phyloP scores from a whole-genome alignment of 2,797 vertebrate genomes.

The Potorous gilbertii region DNA sequence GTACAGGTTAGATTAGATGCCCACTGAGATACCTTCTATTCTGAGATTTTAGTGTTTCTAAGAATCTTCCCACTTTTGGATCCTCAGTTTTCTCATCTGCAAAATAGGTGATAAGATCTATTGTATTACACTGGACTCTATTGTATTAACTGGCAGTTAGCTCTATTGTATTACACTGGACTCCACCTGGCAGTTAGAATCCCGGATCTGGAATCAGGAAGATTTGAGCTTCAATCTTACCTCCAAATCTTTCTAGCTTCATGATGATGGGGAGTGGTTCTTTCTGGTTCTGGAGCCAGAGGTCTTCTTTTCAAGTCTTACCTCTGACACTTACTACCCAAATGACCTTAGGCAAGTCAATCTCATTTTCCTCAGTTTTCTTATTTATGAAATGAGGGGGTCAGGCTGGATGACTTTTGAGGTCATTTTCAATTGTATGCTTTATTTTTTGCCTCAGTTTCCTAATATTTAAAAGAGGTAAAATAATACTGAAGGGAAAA shows the following conservation, averaged over 20 bases:
- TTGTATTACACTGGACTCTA: background rate
- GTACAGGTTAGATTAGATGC: no score
- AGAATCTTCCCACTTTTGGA: background rate
- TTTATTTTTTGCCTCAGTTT: background rate
- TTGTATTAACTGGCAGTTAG: background rate
- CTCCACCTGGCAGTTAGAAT: background rate
- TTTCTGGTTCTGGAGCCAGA: background rate
- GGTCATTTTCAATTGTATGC: background rate
- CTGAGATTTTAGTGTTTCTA: no score
- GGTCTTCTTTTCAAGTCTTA: background rate
- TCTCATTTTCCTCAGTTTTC: background rate
- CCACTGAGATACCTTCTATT: no score
- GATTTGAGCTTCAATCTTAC: background rate
- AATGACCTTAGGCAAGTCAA: constrained; percentile 3
- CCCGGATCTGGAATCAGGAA: background rate
- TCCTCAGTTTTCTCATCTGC: background rate
- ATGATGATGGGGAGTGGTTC: background rate
- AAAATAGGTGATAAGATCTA: background rate
- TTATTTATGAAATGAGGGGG: background rate
- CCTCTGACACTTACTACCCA: background rate
- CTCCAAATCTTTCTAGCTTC: background rate
- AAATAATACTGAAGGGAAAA: no score
- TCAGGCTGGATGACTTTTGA: background rate
- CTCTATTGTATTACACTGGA: background rate
- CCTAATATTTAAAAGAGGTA: no score